Evolutionary conservation across 1,140 invertebrate genomes (phyloP), one percentile per base, ranked within the genome.

Genomic region (Scaptomyza montana): DNA sequence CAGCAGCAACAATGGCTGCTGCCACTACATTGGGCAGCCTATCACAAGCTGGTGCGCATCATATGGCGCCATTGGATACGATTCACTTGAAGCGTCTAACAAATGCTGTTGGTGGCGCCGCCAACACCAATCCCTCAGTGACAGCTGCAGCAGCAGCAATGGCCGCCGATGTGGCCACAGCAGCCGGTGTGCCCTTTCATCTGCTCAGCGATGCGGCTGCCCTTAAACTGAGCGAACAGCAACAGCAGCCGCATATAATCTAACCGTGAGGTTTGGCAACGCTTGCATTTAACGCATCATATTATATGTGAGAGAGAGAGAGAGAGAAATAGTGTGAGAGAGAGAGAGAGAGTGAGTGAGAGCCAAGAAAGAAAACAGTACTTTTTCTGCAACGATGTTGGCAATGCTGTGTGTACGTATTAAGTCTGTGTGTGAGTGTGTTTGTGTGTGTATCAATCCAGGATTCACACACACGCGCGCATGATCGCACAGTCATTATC

Each of bases 141-240:
- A 54, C 47, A 8, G 33, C 47, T 9, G 25, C 69, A 0, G 46
- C 47, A 8, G 33, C 47, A n/a, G 25, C 69, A 0, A 39, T 10
- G 0, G 57, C 66, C 0, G 61, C 69, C 13, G 84, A 87, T 36
- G 80, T 90, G 5, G 19, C 93, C 94, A 19, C 94, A 4, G 92
- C 94, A 94, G 91, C 95, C 93, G 43, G 95, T 94, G 47, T 96
- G 94, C 92, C 95, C 95, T 92, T 95, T 95, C 94, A 95, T 95
- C 84, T 95, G 95, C 91, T 96, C 94, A 56, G 94, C 95, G 80
- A 87, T 73, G 74, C 82, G 74, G 75, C 82, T 12, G 68, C 82
- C 28, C 87, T 87, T 9, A 85, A 85, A 25, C 68, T 89, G 25
- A 78, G 55, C 56, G 80, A 89, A 46, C 85, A 89, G 53, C 80